Percentiles rank a stretch among this genome's conserved stretches.
These are phyloP conservation scores for Anoura caudifer DNA, from an alignment of 2,113 vertebrate genomes.

Conservation along the genomic window DNA sequence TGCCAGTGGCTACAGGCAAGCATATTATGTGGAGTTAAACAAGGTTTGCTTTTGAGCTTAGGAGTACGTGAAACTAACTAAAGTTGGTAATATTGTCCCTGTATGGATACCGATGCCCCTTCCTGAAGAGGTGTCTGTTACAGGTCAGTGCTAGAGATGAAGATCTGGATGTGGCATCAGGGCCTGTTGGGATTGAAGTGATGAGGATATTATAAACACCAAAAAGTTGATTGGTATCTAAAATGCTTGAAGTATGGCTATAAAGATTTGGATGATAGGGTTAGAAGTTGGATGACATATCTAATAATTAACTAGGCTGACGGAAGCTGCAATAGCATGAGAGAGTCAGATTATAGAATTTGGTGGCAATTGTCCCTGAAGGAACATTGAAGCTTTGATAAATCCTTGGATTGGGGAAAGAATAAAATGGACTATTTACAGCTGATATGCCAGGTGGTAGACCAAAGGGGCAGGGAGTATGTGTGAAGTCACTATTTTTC, in stretches of 20 bases:
- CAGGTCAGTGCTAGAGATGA: not conserved
- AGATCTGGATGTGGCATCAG: not conserved
- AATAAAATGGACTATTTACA: not conserved
- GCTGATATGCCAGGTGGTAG: not conserved
- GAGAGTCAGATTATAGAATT: not conserved
- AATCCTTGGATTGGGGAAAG: not conserved
- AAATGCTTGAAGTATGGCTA: not conserved
- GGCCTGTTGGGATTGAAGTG: not conserved
- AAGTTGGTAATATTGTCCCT: not conserved
- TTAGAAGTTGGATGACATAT: not conserved
- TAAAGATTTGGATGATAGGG: not conserved
- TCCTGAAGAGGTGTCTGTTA: not conserved
- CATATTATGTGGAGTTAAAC: not conserved
- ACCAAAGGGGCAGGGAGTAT: not conserved
- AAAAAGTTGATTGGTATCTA: not conserved
- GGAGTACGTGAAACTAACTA: not conserved
- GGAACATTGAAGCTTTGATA: not conserved
- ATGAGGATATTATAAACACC: not conserved
- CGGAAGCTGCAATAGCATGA: not conserved
- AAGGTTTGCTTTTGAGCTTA: not conserved
- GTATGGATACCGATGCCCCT: not conserved
- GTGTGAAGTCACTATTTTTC: not conserved
- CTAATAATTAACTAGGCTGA: not conserved
- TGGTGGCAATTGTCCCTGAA: not conserved
- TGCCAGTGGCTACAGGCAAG: not conserved